A percentile compares a stretch with the other conserved stretches of the same genome.
These are phyloP conservation scores for Muscicapa comitata DNA, from an alignment of 2,797 vertebrate species.

Conservation along the genomic window DNA sequence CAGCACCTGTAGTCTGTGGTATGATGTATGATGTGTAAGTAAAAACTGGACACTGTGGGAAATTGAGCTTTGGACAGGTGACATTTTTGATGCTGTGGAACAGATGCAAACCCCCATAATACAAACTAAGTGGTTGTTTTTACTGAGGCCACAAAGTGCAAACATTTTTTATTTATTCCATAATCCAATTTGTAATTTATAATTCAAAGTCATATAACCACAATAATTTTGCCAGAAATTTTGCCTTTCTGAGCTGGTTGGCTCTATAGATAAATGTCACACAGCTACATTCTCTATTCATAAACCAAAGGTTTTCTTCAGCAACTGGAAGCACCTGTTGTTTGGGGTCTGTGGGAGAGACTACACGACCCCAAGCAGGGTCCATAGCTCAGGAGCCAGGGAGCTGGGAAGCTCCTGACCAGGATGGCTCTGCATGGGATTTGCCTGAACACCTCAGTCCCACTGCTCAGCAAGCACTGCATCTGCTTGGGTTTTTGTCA, in stretches of 20 bases:
- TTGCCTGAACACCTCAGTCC: not conserved
- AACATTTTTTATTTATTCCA: not conserved
- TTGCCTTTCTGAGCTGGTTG: not conserved
- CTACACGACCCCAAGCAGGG: not conserved
- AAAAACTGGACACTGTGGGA: not conserved
- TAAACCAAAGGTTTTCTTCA: not conserved
- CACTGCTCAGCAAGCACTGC: accelerated
- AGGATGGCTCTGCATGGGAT: not conserved
- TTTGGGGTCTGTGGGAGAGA: not conserved
- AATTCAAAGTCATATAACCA: not conserved
- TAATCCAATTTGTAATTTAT: not conserved
- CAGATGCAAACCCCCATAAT: not conserved
- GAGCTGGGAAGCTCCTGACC: not conserved
- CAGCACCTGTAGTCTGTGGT: not conserved
- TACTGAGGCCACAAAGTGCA: not conserved
- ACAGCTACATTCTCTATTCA: not conserved
- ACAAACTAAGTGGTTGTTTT: not conserved
- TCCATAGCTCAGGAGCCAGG: not conserved
- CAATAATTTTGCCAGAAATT: not conserved
- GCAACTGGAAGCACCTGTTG: not conserved
- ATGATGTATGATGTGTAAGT: not conserved
- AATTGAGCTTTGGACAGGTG: not conserved
- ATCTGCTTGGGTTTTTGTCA: not conserved
- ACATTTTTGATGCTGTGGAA: not conserved
- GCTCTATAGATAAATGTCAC: not conserved